phyloP scores from a whole-genome alignment of 1,140 invertebrate species.

The Drosophila persimilis region DNA sequence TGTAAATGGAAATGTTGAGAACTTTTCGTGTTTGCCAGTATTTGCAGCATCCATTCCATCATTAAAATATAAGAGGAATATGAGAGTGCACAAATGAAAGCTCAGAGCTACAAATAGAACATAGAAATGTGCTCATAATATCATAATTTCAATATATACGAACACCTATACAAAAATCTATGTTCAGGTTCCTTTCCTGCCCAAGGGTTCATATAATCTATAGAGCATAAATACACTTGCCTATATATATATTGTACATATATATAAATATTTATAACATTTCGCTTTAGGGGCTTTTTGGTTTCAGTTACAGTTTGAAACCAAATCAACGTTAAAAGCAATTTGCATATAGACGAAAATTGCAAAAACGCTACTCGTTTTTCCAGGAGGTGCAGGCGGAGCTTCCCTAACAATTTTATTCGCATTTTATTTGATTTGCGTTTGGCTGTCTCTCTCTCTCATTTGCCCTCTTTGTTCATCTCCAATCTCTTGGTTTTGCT shows the following conservation, averaged over 20 bases:
- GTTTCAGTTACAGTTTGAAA: constrained; percentile 22
- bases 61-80: constrained; percentile 64
- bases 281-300: constrained; percentile 4
- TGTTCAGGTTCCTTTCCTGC: background rate
- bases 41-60: constrained; percentile 39
- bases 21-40: constrained; percentile 40
- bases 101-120: constrained; percentile 2
- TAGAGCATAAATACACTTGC: background rate
- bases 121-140: constrained; percentile 57
- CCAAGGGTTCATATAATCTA: background rate
- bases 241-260: background rate
- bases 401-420: constrained; percentile 61
- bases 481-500: constrained; percentile 26
- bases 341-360: constrained; percentile 62
- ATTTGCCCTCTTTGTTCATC: background rate
- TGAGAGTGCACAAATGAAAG: constrained; percentile 9
- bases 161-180: constrained; percentile 1
- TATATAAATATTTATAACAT: constrained; percentile 1
- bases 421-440: constrained; percentile 68
- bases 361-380: constrained; percentile 25
- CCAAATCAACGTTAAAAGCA: constrained; percentile 57
- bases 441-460: constrained; percentile 14
- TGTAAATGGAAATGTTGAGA: constrained; percentile 18
- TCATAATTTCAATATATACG: constrained; percentile 25
- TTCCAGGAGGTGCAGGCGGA: too few species aligned